Conservation (phyloP, 2,888 invertebrate genomes). For the Athalia rosae region DNA sequence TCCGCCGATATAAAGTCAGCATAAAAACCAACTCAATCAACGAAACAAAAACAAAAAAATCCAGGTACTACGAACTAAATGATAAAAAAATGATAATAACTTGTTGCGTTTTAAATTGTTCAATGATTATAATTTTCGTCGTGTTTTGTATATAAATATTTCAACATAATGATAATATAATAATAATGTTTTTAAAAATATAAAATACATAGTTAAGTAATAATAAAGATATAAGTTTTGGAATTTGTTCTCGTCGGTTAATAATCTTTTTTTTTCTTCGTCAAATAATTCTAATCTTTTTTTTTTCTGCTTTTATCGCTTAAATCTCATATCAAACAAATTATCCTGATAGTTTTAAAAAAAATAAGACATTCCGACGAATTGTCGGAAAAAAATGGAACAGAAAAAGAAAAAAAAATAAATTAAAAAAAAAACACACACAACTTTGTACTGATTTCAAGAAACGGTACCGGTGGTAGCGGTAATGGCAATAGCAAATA, state of each 20-base stretch:
- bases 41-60: too few species aligned
- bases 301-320: background rate
- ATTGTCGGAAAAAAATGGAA: background rate
- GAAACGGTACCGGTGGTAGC: background rate
- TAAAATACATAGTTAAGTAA: conserved; percentile 36
- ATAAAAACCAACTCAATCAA: too few species aligned
- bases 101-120: background rate
- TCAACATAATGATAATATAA: conserved; percentile 39
- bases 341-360: background rate
- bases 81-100: background rate
- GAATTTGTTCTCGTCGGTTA: conserved; percentile 21
- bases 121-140: conserved; percentile 33
- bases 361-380: background rate
- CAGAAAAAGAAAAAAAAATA: background rate
- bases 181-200: conserved; percentile 35
- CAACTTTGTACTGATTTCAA: conserved; percentile 13
- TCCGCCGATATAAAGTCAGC: too few species aligned
- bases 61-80: background rate
- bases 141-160: conserved; percentile 23
- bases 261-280: conserved; percentile 10
- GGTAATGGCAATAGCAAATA: background rate
- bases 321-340: background rate
- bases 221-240: conserved; percentile 28
- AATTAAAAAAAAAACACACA: background rate
- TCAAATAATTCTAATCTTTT: background rate